Evolutionary conservation across 2,113 vertebrate genomes (phyloP).

Genomic region (Odocoileus hemionus): DNA sequence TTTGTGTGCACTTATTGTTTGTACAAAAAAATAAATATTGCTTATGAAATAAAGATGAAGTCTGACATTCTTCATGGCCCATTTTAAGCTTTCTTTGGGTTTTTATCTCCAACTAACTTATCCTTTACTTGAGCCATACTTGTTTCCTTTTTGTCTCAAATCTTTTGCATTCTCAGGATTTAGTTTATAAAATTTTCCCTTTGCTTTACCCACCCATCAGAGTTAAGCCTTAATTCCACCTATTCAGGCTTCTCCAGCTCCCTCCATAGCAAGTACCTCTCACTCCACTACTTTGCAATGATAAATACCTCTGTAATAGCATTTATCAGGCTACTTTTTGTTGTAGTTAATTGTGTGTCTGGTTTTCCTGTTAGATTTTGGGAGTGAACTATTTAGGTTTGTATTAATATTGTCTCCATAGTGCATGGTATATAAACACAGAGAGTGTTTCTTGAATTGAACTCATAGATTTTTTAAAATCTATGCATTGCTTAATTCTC

Average conservation of each 20-base stretch:
- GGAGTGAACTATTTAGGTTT: not conserved
- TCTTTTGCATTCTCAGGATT: not conserved
- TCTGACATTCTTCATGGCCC: not conserved
- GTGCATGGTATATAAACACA: not conserved
- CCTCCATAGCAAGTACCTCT: not conserved
- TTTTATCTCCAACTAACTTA: not conserved
- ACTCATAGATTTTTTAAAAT: not conserved
- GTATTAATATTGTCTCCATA: not conserved
- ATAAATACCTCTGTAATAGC: not conserved
- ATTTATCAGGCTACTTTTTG: not conserved
- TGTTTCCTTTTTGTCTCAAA: not conserved
- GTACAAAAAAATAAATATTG: constrained; percentile 19
- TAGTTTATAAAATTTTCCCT: not conserved
- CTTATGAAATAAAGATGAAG: not conserved
- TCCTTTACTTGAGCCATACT: not conserved
- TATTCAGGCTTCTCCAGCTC: not conserved
- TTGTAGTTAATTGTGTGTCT: not conserved
- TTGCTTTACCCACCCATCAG: not conserved
- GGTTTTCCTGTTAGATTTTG: constrained; percentile 18
- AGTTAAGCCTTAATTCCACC: not conserved
- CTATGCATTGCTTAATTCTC: not conserved
- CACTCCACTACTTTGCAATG: not conserved
- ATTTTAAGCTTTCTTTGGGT: not conserved
- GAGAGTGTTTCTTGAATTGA: not conserved
- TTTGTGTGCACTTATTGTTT: constrained; percentile 12